A percentile compares a stretch with the other conserved stretches of the same genome.
Conservation (phyloP, 2,888 invertebrate genomes). For the Lycocerus yunnanus region DNA sequence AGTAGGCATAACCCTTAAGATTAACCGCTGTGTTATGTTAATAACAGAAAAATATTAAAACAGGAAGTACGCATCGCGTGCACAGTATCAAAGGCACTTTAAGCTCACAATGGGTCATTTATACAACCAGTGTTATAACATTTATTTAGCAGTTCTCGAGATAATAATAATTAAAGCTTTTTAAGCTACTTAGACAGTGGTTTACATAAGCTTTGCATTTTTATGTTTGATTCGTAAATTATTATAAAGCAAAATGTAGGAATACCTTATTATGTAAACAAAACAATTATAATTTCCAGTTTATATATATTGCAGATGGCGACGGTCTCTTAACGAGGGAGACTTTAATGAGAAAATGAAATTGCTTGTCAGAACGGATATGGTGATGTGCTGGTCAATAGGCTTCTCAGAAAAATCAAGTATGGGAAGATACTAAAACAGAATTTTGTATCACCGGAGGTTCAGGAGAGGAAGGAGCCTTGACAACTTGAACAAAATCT, state of each 20-base stretch:
- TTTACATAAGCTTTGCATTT: neutral
- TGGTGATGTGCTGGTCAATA: too few species aligned
- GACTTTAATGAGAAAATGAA: too few species aligned
- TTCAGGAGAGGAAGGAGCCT: too few species aligned
- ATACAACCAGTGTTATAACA: slow-evolving; percentile 24
- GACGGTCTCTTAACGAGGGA: too few species aligned
- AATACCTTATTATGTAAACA: neutral
- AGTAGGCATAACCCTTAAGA: too few species aligned
- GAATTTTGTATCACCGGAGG: too few species aligned
- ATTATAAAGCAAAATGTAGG: neutral
- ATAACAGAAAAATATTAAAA: slow-evolving; percentile 24
- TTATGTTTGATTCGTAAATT: neutral
- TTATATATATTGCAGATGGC: too few species aligned
- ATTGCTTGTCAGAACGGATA: too few species aligned
- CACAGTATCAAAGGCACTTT: slow-evolving; percentile 25
- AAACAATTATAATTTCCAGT: neutral
- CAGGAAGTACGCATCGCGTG: slow-evolving; percentile 30
- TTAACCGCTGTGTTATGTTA: slow-evolving; percentile 20
- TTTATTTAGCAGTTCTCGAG: slow-evolving; percentile 18
- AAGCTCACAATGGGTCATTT: slow-evolving; percentile 27
- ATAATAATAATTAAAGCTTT: neutral
- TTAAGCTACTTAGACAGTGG: neutral
- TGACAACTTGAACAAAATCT: too few species aligned
- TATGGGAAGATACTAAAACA: too few species aligned
- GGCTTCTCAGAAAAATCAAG: too few species aligned